Percentiles rank a stretch among this genome's conserved stretches.
These are phyloP conservation scores for Sitophilus oryzae DNA, from an alignment of 1,140 invertebrate species.

Conservation along the genomic window DNA sequence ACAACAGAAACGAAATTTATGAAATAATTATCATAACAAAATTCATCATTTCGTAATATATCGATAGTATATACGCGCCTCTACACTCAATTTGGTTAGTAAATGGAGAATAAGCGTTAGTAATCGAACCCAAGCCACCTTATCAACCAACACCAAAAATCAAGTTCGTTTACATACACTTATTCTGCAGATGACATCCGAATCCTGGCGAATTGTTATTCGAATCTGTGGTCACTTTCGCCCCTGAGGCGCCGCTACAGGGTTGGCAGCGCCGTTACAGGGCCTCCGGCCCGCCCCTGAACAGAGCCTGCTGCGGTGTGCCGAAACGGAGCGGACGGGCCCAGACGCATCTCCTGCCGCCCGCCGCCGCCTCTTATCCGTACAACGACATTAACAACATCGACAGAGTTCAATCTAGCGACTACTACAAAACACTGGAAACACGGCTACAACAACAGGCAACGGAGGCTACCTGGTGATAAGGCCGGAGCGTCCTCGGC, in stretches of 20 bases:
- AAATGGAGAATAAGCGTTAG: constrained; percentile 14
- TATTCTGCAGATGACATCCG: constrained; percentile 36
- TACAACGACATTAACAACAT: constrained; percentile 23
- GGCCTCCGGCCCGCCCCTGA: constrained; percentile 20
- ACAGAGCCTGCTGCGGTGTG: constrained; percentile 24
- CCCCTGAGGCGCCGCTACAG: constrained; percentile 17
- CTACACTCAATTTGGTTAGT: no score
- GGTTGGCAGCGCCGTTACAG: constrained; percentile 26
- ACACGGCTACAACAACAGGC: neutral
- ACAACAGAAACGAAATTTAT: no score
- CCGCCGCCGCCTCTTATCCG: constrained; percentile 35
- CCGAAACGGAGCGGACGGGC: constrained; percentile 37
- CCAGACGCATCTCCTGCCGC: constrained; percentile 41
- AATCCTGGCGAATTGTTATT: constrained; percentile 41
- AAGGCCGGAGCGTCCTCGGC: constrained; percentile 38
- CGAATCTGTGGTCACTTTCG: constrained; percentile 36
- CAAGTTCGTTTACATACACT: constrained; percentile 39
- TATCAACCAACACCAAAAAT: constrained; percentile 19
- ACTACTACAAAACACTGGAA: constrained; percentile 12
- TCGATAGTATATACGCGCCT: no score
- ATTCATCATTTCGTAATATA: no score
- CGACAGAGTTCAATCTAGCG: no score
- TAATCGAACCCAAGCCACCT: constrained; percentile 12
- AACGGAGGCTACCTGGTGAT: constrained; percentile 40
- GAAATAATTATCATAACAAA: no score